These are phyloP conservation scores for Mesopsocus fuscifrons DNA, from an alignment of 2,888 invertebrate genomes.

Conservation along the genomic window DNA sequence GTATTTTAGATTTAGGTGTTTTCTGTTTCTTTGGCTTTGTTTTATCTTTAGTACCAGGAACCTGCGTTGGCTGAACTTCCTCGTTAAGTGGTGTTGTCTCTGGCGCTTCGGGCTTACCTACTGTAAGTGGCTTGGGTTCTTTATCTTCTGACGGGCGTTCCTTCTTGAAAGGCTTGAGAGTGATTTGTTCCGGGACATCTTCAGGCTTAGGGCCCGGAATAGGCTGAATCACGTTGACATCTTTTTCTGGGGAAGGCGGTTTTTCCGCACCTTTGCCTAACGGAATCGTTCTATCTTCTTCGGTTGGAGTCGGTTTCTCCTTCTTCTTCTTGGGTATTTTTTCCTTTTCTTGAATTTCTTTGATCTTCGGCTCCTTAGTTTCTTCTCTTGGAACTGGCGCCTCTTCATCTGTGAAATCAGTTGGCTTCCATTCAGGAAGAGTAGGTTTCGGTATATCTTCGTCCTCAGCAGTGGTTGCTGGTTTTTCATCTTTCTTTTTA, in stretches of 20 bases:
- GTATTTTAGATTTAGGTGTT: conserved; percentile 16
- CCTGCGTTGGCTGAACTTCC: conserved; percentile 19
- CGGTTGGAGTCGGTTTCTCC: conserved; percentile 18
- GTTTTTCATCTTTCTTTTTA: conserved; percentile 15
- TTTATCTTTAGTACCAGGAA: conserved; percentile 18
- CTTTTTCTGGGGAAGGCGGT: conserved; percentile 22
- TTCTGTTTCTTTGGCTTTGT: conserved; percentile 15
- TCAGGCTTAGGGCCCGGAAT: conserved; percentile 18
- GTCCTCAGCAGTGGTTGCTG: not conserved
- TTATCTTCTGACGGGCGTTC: conserved; percentile 16
- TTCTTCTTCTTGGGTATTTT: conserved; percentile 19
- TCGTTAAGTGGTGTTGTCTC: conserved; percentile 21
- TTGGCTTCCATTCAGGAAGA: not conserved
- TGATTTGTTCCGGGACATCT: conserved; percentile 23
- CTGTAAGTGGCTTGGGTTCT: conserved; percentile 20
- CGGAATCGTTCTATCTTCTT: conserved; percentile 20
- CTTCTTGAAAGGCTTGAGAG: conserved; percentile 20
- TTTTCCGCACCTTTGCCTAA: conserved; percentile 17
- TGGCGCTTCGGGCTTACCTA: conserved; percentile 12
- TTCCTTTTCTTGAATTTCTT: conserved; percentile 17
- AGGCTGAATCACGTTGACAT: conserved; percentile 14
- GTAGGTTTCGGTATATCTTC: conserved; percentile 1
- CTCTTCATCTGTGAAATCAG: conserved; percentile 25
- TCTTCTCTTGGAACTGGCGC: conserved; percentile 24
- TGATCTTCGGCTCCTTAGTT: conserved; percentile 20